These are phyloP conservation scores for Actinernus sp. DNA, from an alignment of 92 coral and sea anemone species.

Conservation along the genomic window DNA sequence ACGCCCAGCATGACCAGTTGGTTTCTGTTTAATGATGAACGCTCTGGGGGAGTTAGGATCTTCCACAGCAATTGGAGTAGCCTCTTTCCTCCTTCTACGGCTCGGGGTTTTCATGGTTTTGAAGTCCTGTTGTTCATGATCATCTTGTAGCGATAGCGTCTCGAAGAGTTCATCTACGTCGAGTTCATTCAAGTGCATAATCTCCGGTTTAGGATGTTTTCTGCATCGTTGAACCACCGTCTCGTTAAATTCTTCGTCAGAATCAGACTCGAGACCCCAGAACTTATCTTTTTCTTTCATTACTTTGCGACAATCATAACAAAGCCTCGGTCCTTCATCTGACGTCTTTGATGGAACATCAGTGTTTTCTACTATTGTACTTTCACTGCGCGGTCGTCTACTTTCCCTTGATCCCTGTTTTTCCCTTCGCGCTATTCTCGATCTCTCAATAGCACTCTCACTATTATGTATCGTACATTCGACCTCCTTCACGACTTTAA, in stretches of 20 bases:
- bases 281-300: constrained; percentile 52
- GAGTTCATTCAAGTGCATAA: background rate
- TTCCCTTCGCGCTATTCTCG: constrained; percentile 2
- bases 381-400: no score
- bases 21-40: constrained; percentile 8
- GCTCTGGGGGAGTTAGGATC: constrained; percentile 3
- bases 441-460: constrained; percentile 20
- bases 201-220: background rate
- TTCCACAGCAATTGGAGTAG: background rate
- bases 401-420: no score
- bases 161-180: constrained; percentile 15
- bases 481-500: background rate
- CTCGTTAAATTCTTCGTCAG: constrained; percentile 22
- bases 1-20: constrained; percentile 42
- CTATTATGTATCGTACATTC: constrained; percentile 20
- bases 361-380: no score
- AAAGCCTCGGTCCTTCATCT: background rate
- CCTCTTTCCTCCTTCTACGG: background rate
- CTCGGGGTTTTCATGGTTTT: background rate
- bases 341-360: no score
- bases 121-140: background rate
- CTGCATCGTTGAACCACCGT: background rate
- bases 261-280: constrained; percentile 73
- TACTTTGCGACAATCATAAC: constrained; percentile 26
- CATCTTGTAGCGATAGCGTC: background rate